Percentiles rank a stretch among this genome's conserved stretches.
These are phyloP conservation scores for Aleiodes alternator DNA, from an alignment of 2,888 invertebrate genomes.

Conservation along the genomic window DNA sequence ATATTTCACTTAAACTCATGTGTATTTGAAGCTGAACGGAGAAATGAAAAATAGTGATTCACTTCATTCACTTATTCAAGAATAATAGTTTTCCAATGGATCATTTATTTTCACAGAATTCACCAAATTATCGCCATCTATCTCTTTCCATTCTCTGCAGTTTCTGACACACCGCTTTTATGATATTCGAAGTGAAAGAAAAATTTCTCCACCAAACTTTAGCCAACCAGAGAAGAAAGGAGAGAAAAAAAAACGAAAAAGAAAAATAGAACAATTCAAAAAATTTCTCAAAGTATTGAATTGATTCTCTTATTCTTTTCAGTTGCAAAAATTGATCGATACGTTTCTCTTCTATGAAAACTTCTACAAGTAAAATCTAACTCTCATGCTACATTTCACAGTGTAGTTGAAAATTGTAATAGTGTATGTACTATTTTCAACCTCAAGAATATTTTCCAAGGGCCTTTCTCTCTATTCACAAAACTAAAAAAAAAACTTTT, in stretches of 20 bases:
- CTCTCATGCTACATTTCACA: constrained; percentile 51
- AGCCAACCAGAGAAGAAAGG: no score
- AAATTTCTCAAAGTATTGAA: no score
- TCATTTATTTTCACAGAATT: constrained; percentile 3
- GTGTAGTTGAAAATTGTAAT: constrained; percentile 13
- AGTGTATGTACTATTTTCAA: constrained; percentile 36
- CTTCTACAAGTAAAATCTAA: constrained; percentile 45
- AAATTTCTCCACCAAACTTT: constrained; percentile 18
- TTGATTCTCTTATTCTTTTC: constrained; percentile 22
- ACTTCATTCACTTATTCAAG: background rate
- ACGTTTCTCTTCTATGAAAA: constrained; percentile 21
- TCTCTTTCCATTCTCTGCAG: background rate
- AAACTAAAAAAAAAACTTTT: constrained; percentile 47
- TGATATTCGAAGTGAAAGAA: constrained; percentile 16
- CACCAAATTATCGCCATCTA: constrained; percentile 15
- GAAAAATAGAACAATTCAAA: no score
- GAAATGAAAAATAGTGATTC: background rate
- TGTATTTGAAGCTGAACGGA: no score
- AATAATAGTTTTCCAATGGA: background rate
- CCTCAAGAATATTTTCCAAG: constrained; percentile 41
- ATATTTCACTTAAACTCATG: no score
- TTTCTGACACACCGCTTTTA: constrained; percentile 8
- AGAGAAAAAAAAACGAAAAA: no score
- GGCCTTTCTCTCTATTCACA: background rate
- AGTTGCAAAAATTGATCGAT: constrained; percentile 45